Base-by-base conservation (phyloP, 1,140 invertebrate species). In the Euwallacea similis region DNA sequence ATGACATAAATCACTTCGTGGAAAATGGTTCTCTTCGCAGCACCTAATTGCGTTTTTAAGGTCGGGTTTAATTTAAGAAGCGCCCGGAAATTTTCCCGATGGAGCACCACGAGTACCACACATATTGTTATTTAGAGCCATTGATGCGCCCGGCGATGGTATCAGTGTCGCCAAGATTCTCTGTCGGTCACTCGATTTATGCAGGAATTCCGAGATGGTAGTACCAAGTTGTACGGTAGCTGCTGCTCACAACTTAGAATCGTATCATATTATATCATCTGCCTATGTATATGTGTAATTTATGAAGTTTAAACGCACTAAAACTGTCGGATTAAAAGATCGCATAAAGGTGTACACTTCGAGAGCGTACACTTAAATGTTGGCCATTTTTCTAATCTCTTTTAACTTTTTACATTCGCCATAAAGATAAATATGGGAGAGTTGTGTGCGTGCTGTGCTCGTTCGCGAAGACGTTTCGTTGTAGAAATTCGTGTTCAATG, bases 221-320 rank as follows among this genome's bases (percentile, higher is more conserved):
- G 15, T 53, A 53, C 50, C 50, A 53, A 15, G 50, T 53, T 53
- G 15, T 53, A 53, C 50, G 15, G 50, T n/a, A 53, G 50, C 50
- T 53, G 11, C 11, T 53, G 7, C 50, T 53, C 50, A 53, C 50
- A 53, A 53, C 15, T 11, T 53, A n/a, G 50, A 53, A 53, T 53
- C 50, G 50, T 53, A 53, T 15, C 50, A 15, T 53, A 53, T 53
- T 53, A 53, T 53, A 53, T 53, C 50, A 53, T 53, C 50, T 53
- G 6, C 15, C 50, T 53, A 53, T n/a, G 50, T 53, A 53, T 53
- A 53, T n/a, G 11, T 6, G 50, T 53, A 53, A 53, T 53, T 53
- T 53, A 53, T 53, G 50, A 53, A n/a, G 15, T 15, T 6, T 53
- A n/a, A 11, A 53, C 15, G 50, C 50, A 53, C 50, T 53, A 53